Evolutionary conservation across 2,888 invertebrate species (phyloP).

Genomic region (Lydus trimaculatus): DNA sequence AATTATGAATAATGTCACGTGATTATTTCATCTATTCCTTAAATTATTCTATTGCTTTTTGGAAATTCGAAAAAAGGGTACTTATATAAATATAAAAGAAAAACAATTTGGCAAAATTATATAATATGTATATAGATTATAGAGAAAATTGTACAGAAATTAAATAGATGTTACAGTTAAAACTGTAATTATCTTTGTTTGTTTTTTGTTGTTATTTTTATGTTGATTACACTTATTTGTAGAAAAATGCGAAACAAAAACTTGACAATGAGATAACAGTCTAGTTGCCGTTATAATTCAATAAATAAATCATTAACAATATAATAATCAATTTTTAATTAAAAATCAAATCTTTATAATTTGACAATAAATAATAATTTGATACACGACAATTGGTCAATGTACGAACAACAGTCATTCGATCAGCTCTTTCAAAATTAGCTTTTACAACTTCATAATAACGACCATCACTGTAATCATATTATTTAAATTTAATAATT

Average conservation of each 20-base stretch:
- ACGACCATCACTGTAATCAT: slow-evolving; percentile 86
- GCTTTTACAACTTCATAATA: slow-evolving; percentile 99
- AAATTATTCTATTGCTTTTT: neutral
- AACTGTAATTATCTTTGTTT: slow-evolving; percentile 10
- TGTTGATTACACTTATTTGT: neutral
- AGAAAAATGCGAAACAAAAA: neutral
- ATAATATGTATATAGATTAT: slow-evolving; percentile 16
- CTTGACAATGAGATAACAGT: slow-evolving; percentile 20
- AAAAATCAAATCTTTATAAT: slow-evolving; percentile 95
- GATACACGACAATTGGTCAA: slow-evolving; percentile 96
- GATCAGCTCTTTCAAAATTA: slow-evolving; percentile 98
- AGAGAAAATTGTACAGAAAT: slow-evolving; percentile 23
- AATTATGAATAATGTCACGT: neutral
- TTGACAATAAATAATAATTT: slow-evolving; percentile 89
- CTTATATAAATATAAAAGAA: slow-evolving; percentile 21
- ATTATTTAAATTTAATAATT: neutral
- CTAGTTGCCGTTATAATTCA: slow-evolving; percentile 16
- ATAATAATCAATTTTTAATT: slow-evolving; percentile 62
- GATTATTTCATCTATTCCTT: neutral
- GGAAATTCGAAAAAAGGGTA: slow-evolving; percentile 16
- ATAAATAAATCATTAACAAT: slow-evolving; percentile 33
- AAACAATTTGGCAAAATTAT: slow-evolving; percentile 6
- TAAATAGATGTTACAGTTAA: slow-evolving; percentile 21
- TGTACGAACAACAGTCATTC: slow-evolving; percentile 94
- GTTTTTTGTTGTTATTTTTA: neutral